These are phyloP conservation scores for Lordiphosa clarofinis DNA, from an alignment of 1,140 invertebrate species.

Conservation along the genomic window DNA sequence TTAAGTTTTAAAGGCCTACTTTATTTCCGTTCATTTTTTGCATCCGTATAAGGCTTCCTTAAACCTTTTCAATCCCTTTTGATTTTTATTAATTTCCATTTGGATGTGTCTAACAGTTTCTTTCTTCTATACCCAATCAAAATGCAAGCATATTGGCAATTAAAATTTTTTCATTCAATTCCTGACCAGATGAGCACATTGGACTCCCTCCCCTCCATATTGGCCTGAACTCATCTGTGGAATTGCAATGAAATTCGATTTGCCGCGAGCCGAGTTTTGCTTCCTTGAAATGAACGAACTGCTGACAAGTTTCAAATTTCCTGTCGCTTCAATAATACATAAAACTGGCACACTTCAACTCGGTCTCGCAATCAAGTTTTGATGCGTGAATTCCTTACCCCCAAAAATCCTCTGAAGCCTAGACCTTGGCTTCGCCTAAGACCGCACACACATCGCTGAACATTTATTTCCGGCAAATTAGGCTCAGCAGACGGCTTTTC, in stretches of 20 bases:
- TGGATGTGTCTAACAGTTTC: slow-evolving; percentile 5
- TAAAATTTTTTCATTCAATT: slow-evolving; percentile 21
- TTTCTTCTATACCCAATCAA: neutral
- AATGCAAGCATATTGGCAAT: neutral
- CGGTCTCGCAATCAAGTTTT: neutral
- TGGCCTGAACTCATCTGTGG: slow-evolving; percentile 4
- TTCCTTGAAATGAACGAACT: slow-evolving; percentile 17
- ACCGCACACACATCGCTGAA: slow-evolving; percentile 70
- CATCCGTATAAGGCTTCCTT: no score
- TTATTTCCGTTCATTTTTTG: no score
- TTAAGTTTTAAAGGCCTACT: no score
- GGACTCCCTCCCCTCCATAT: neutral
- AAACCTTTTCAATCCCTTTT: no score
- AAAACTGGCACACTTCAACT: slow-evolving; percentile 27
- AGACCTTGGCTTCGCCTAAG: slow-evolving; percentile 57
- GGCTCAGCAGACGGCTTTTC: slow-evolving; percentile 51
- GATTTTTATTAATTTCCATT: neutral
- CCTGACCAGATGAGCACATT: neutral
- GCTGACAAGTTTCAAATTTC: slow-evolving; percentile 73
- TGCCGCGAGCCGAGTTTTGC: slow-evolving; percentile 34
- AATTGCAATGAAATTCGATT: slow-evolving; percentile 58
- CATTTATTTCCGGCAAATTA: slow-evolving; percentile 78
- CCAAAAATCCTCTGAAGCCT: slow-evolving; percentile 5
- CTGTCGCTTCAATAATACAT: slow-evolving; percentile 50
- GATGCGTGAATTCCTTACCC: slow-evolving; percentile 7